phyloP scores from a whole-genome alignment of 1,140 invertebrate genomes.

The Helicorthomorpha holstii region DNA sequence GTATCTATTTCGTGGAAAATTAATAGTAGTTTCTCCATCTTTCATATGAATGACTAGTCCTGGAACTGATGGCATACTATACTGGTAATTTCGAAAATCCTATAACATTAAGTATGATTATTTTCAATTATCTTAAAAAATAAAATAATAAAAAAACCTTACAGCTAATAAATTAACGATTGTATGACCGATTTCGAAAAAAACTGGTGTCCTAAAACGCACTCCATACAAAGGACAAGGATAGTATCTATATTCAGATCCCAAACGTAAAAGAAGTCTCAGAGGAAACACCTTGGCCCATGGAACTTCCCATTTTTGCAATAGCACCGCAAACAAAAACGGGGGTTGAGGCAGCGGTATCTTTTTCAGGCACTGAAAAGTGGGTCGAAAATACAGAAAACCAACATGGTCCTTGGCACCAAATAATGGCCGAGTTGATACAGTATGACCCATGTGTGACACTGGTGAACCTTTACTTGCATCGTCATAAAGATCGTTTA shows the following conservation, averaged over 20 bases:
- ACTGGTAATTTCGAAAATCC: constrained; percentile 74
- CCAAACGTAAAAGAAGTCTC: constrained; percentile 54
- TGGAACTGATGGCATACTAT: constrained; percentile 56
- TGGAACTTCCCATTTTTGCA: constrained; percentile 71
- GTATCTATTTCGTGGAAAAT: constrained; percentile 63
- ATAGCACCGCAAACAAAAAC: constrained; percentile 58
- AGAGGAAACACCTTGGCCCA: constrained; percentile 75
- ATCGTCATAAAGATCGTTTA: constrained; percentile 56
- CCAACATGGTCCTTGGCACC: constrained; percentile 66
- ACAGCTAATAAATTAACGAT: constrained; percentile 72
- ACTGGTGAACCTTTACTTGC: constrained; percentile 54
- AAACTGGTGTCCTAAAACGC: constrained; percentile 57
- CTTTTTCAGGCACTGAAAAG: constrained; percentile 66
- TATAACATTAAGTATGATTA: constrained; percentile 17
- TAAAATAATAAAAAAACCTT: constrained; percentile 14
- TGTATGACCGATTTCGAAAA: constrained; percentile 74
- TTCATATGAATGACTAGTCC: constrained; percentile 70
- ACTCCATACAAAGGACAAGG: constrained; percentile 71
- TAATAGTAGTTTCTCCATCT: constrained; percentile 58
- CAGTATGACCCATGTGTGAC: constrained; percentile 49
- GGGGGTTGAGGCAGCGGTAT: constrained; percentile 54
- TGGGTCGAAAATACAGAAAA: constrained; percentile 63
- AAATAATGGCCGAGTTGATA: constrained; percentile 41
- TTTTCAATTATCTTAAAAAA: neutral
- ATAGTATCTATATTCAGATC: constrained; percentile 74